phyloP scores from a whole-genome alignment of 2,888 invertebrate genomes.

The Brenthis hecate region DNA sequence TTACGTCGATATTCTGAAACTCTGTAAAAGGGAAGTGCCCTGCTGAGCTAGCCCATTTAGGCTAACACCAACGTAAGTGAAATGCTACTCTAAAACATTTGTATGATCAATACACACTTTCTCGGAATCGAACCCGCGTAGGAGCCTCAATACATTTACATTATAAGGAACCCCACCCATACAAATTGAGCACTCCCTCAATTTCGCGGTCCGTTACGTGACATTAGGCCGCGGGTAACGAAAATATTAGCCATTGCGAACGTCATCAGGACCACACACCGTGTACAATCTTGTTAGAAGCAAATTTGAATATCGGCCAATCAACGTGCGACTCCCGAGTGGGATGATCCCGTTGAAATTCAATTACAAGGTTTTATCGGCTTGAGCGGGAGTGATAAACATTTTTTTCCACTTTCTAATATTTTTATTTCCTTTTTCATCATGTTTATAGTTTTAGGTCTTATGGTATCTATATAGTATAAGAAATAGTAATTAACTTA shows the following conservation, averaged over 20 bases:
- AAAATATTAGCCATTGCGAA: constrained; percentile 77
- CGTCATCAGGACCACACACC: constrained; percentile 66
- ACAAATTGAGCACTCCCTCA: constrained; percentile 53
- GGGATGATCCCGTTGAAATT: constrained; percentile 64
- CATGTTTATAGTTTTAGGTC: too few relatives aligned
- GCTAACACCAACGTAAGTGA: too few relatives aligned
- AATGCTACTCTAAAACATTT: too few relatives aligned
- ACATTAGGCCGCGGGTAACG: constrained; percentile 58
- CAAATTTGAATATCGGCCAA: constrained; percentile 81
- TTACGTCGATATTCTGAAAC: too few relatives aligned
- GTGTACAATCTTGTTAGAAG: constrained; percentile 66
- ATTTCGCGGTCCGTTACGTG: constrained; percentile 67
- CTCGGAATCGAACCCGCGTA: too few relatives aligned
- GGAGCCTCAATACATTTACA: not conserved
- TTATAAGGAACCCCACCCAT: constrained; percentile 37
- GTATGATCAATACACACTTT: too few relatives aligned
- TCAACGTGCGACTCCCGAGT: constrained; percentile 65
- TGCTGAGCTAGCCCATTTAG: too few relatives aligned
- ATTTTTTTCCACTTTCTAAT: constrained; percentile 28
- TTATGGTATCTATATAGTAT: too few relatives aligned
- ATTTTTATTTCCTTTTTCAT: not conserved
- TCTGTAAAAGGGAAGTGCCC: too few relatives aligned
- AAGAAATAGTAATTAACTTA: too few relatives aligned
- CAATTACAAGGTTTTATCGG: constrained; percentile 58
- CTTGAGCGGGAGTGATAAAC: constrained; percentile 46